phyloP scores from a whole-genome alignment of 2,113 vertebrate genomes.

The Macrotus californicus region DNA sequence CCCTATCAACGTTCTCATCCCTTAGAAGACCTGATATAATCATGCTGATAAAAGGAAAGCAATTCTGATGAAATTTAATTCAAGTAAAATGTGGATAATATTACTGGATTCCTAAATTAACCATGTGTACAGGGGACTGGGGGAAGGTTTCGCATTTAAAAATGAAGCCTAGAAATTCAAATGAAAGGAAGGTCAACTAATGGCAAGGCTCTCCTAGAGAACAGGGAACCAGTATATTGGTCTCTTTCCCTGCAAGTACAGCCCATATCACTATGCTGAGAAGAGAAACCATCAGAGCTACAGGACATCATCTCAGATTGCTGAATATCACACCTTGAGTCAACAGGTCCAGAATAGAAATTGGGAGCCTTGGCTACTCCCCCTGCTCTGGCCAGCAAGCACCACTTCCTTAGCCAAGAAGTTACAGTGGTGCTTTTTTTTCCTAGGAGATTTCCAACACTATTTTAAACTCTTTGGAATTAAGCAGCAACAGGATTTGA shows the following conservation, averaged over 20 bases:
- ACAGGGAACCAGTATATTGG: background rate
- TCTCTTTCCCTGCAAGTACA: background rate
- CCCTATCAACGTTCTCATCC: background rate
- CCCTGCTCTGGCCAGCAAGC: constrained; percentile 9
- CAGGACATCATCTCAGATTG: background rate
- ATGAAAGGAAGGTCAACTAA: background rate
- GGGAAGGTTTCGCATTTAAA: background rate
- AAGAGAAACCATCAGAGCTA: constrained; percentile 2
- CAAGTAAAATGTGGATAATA: background rate
- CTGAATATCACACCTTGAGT: constrained; percentile 10
- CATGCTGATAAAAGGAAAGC: background rate
- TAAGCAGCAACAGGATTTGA: constrained; percentile 23
- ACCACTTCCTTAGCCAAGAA: constrained; percentile 44
- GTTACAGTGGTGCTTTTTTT: constrained; percentile 11
- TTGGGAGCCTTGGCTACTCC: background rate
- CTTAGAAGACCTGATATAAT: background rate
- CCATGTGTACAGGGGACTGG: background rate
- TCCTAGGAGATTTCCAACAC: constrained; percentile 51
- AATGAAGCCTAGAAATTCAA: background rate
- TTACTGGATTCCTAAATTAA: background rate
- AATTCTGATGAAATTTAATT: constrained; percentile 36
- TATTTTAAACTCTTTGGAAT: constrained; percentile 58
- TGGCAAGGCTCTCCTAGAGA: background rate
- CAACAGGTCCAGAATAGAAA: constrained; percentile 53
- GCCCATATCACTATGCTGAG: background rate